Conservation (phyloP, 2,888 invertebrate species). For the Hirtodrosophila duncani region DNA sequence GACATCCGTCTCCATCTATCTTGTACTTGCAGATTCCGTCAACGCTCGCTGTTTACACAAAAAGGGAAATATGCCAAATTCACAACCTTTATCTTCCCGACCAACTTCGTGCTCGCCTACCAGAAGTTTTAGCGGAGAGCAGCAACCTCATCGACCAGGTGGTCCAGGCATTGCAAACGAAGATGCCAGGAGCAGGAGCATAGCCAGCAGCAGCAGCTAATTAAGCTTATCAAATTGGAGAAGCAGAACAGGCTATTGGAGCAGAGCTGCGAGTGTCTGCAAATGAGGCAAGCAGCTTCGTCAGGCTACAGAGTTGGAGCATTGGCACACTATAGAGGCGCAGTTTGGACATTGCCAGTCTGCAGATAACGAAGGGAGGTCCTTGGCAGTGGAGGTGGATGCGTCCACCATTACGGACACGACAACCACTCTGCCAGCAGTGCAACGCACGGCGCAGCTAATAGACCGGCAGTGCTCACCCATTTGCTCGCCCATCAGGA, state of each 20-base stretch:
- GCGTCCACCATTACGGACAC: constrained; percentile 67
- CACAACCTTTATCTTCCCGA: constrained; percentile 76
- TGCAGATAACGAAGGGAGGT: not conserved
- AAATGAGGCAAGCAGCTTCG: constrained; percentile 61
- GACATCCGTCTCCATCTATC: no score
- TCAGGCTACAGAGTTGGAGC: constrained; percentile 71
- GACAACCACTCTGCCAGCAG: constrained; percentile 51
- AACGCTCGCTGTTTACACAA: constrained; percentile 67
- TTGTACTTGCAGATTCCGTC: constrained; percentile 59
- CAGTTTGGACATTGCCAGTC: constrained; percentile 61
- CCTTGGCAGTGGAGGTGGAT: constrained; percentile 24
- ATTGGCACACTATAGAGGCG: constrained; percentile 76
- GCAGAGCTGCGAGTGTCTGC: constrained; percentile 63
- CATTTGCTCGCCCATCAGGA: constrained; percentile 61
- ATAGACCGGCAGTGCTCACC: constrained; percentile 73
- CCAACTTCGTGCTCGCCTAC: constrained; percentile 75
- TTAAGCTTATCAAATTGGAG: constrained; percentile 75
- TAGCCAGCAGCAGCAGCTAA: constrained; percentile 57
- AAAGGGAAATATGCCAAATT: constrained; percentile 77
- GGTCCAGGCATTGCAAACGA: constrained; percentile 26
- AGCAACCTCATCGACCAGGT: constrained; percentile 28
- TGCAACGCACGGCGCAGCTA: constrained; percentile 56
- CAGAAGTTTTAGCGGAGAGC: constrained; percentile 53
- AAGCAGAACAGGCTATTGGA: constrained; percentile 73
- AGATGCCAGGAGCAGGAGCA: constrained; percentile 42